Evolutionary conservation across 2,797 vertebrate species (phyloP).

Genomic region (Hypotaenidia philippensis): DNA sequence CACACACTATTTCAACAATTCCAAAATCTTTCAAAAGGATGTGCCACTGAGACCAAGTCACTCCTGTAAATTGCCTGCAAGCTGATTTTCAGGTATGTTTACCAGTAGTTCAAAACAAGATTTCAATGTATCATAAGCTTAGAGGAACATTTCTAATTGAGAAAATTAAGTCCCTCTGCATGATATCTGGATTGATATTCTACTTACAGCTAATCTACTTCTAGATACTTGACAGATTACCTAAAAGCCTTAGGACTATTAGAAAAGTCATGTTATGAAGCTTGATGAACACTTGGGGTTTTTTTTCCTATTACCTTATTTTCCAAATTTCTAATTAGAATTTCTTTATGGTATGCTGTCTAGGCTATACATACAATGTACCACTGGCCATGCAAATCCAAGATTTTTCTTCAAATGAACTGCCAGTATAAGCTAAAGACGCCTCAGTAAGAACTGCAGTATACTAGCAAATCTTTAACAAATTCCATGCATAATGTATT

Average conservation of each 20-base stretch:
- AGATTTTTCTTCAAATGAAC: neutral
- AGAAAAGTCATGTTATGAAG: neutral
- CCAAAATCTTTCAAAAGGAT: constrained; percentile 65
- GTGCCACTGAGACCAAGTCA: constrained; percentile 52
- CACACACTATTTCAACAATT: constrained; percentile 3
- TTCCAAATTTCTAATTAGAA: neutral
- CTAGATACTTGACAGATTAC: neutral
- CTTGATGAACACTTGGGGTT: neutral
- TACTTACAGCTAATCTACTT: neutral
- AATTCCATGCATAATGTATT: neutral
- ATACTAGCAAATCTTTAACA: neutral
- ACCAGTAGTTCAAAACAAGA: neutral
- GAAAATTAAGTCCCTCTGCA: neutral
- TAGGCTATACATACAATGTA: neutral
- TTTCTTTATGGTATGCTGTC: neutral
- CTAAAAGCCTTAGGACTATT: neutral
- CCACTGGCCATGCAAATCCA: neutral
- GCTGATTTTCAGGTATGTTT: neutral
- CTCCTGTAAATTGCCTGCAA: neutral
- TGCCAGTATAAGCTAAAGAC: neutral
- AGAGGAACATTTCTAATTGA: neutral
- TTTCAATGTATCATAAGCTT: neutral
- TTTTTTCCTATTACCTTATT: neutral
- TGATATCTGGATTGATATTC: neutral
- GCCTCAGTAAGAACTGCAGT: neutral